phyloP scores from a whole-genome alignment of 2,888 invertebrate genomes.

The Oithona nana region DNA sequence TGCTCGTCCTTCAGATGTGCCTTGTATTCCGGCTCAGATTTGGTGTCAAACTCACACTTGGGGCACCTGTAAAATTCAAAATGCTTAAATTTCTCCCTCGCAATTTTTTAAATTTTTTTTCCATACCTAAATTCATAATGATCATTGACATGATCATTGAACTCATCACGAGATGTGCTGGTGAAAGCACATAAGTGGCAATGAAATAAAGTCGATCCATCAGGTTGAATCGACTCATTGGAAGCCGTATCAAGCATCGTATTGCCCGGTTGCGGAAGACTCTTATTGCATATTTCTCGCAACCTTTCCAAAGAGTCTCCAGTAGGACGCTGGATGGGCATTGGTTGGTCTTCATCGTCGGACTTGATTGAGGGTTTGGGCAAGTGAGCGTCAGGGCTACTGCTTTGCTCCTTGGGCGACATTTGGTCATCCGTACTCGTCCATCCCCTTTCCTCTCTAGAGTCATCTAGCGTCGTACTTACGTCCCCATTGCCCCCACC shows the following conservation, averaged over 20 bases:
- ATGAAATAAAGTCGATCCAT: slow-evolving; percentile 26
- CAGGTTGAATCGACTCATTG: neutral
- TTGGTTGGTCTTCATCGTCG: neutral
- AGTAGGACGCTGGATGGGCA: neutral
- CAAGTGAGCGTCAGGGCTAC: neutral
- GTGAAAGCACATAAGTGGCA: slow-evolving; percentile 35
- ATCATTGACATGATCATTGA: slow-evolving; percentile 36
- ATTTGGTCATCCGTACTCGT: neutral
- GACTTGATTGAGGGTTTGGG: too few species aligned
- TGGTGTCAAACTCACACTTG: slow-evolving; percentile 35
- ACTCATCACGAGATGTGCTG: slow-evolving; percentile 31
- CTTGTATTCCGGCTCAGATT: slow-evolving; percentile 33
- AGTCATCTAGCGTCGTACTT: neutral
- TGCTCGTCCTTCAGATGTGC: slow-evolving; percentile 35
- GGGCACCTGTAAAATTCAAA: slow-evolving; percentile 26
- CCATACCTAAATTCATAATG: slow-evolving; percentile 37
- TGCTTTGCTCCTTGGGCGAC: neutral
- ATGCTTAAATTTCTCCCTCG: neutral
- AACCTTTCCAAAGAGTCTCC: neutral
- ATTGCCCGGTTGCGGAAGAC: neutral
- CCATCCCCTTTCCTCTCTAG: neutral
- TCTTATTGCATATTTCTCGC: neutral
- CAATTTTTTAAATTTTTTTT: slow-evolving; percentile 22
- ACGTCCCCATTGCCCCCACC: neutral
- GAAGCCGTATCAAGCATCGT: neutral